These are phyloP conservation scores for Tupaia tana DNA, from an alignment of 2,113 vertebrate genomes.

Conservation along the genomic window DNA sequence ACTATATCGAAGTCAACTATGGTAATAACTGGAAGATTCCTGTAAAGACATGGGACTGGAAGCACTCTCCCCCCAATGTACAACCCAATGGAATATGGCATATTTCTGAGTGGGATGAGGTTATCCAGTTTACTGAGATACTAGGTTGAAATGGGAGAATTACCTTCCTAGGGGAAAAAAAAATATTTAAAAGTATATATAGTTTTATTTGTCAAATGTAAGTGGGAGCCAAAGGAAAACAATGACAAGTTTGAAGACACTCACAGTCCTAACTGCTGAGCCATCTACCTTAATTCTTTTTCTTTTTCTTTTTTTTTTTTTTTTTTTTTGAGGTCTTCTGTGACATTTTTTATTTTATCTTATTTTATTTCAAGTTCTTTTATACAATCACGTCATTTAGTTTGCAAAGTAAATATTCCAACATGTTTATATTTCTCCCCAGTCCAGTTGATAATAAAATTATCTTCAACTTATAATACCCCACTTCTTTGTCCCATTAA, in stretches of 20 bases:
- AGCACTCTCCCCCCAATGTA: slow-evolving; percentile 91
- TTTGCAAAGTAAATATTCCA: too few relatives aligned
- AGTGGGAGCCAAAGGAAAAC: slow-evolving; percentile 52
- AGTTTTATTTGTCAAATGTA: background rate
- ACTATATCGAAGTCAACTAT: slow-evolving; percentile 93
- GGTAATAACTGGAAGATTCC: slow-evolving; percentile 91
- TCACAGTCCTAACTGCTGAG: background rate
- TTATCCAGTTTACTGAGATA: slow-evolving; percentile 91
- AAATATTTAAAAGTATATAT: background rate
- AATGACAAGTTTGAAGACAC: slow-evolving; percentile 6
- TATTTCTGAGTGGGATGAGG: slow-evolving; percentile 91
- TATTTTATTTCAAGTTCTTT: too few relatives aligned
- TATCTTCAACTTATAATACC: too few relatives aligned
- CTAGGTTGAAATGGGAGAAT: background rate
- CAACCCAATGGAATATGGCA: slow-evolving; percentile 93
- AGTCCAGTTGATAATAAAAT: too few relatives aligned
- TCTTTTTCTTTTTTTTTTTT: too few relatives aligned
- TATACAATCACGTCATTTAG: too few relatives aligned
- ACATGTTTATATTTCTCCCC: too few relatives aligned
- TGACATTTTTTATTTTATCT: too few relatives aligned
- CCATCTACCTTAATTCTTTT: background rate
- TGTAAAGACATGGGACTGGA: slow-evolving; percentile 93
- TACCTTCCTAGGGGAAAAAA: background rate
- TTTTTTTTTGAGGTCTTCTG: too few relatives aligned
- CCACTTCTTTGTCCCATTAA: too few relatives aligned